Percentiles rank a stretch among this genome's conserved stretches.
These are phyloP conservation scores for Rotaria magnacalcarata DNA, from an alignment of 2,888 invertebrate species.

Conservation along the genomic window DNA sequence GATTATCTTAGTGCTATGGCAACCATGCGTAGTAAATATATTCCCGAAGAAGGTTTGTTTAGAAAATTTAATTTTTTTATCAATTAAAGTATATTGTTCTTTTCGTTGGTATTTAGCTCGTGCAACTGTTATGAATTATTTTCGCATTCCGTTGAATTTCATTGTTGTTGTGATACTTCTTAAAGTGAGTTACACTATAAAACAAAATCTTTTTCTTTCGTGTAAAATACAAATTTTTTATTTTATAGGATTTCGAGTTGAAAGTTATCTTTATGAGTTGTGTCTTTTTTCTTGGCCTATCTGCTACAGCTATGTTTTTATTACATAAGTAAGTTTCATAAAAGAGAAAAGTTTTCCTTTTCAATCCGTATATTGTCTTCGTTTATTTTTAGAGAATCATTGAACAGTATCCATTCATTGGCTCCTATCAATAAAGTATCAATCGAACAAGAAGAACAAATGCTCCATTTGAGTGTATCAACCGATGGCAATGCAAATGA, in stretches of 20 bases:
- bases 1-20: constrained; percentile 53
- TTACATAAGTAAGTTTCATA: constrained; percentile 53
- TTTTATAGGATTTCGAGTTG: constrained; percentile 57
- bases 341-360: not conserved
- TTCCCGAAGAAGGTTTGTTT: constrained; percentile 60
- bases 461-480: not conserved
- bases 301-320: constrained; percentile 55
- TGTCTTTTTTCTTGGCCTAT: constrained; percentile 57
- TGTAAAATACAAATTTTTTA: constrained; percentile 1
- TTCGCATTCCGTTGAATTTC: constrained; percentile 61
- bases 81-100: constrained; percentile 25
- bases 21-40: constrained; percentile 60
- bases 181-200: constrained; percentile 52
- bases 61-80: not conserved
- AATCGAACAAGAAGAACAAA: not conserved
- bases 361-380: no score
- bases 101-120: constrained; percentile 54
- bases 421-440: not conserved
- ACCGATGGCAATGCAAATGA: not conserved
- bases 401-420: not conserved
- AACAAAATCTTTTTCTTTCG: not conserved
- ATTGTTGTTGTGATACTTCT: constrained; percentile 61
- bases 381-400: not conserved
- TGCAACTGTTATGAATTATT: constrained; percentile 62
- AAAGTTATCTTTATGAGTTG: constrained; percentile 60